These are phyloP conservation scores for Antheraea pernyi DNA, from an alignment of 1,140 invertebrate genomes.

Conservation along the genomic window DNA sequence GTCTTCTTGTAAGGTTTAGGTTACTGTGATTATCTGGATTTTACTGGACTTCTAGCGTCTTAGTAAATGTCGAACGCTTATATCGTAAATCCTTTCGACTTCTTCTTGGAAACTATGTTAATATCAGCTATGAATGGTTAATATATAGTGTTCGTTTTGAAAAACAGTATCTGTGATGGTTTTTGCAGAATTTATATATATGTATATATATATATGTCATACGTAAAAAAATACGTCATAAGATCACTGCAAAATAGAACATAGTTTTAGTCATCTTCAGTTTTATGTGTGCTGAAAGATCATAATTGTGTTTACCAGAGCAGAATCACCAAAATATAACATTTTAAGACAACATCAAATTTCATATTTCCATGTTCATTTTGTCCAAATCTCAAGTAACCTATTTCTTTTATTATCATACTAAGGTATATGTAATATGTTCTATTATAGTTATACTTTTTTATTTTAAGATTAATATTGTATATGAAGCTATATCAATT, in stretches of 20 bases:
- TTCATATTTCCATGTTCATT: background rate
- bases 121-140: background rate
- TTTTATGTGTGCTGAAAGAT: background rate
- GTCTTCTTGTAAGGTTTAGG: conserved; percentile 47
- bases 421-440: no score
- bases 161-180: background rate
- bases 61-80: conserved; percentile 47
- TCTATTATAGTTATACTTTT: no score
- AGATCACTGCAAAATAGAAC: background rate
- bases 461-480: background rate
- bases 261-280: background rate
- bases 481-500: background rate
- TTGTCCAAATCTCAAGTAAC: background rate
- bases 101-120: background rate
- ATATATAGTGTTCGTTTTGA: background rate
- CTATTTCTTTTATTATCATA: background rate
- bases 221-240: conserved; percentile 3
- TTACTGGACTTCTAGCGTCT: conserved; percentile 57
- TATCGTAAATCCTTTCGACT: background rate
- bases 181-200: background rate
- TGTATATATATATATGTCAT: background rate
- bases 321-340: background rate
- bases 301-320: background rate
- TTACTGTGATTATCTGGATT: conserved; percentile 59
- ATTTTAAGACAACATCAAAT: background rate